A percentile compares a stretch with the other conserved stretches of the same genome.
These are phyloP conservation scores for Dynastes grantii DNA, from an alignment of 2,888 invertebrate species.

Conservation along the genomic window DNA sequence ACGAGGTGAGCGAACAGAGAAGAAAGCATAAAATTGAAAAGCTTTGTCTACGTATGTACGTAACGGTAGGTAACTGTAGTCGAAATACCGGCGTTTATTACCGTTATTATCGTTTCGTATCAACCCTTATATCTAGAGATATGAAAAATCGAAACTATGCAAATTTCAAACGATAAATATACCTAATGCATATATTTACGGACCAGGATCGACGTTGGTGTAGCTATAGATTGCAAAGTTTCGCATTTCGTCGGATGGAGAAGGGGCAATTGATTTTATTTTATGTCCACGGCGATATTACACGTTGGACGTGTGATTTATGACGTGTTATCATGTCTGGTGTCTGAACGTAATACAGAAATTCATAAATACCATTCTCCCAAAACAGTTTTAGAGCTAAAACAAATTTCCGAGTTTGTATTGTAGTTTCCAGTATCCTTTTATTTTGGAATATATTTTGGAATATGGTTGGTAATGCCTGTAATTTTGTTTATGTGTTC, in stretches of 20 bases:
- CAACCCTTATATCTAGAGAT: neutral
- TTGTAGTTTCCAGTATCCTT: no score
- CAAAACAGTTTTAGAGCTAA: no score
- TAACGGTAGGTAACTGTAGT: neutral
- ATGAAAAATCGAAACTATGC: slow-evolving; percentile 40
- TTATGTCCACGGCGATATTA: neutral
- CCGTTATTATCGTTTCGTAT: slow-evolving; percentile 31
- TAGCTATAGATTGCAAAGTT: slow-evolving; percentile 14
- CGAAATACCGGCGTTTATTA: slow-evolving; percentile 27
- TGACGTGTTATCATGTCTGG: neutral
- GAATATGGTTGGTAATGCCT: no score
- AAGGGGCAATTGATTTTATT: slow-evolving; percentile 26
- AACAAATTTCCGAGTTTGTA: no score
- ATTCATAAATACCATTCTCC: no score
- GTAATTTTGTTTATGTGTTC: no score
- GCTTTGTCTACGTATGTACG: neutral
- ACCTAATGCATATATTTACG: slow-evolving; percentile 38
- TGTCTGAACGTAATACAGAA: neutral
- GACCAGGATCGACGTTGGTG: slow-evolving; percentile 10
- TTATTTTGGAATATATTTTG: no score
- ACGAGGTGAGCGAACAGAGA: neutral
- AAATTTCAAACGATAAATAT: slow-evolving; percentile 41
- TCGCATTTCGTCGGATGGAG: neutral
- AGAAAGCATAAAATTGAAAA: slow-evolving; percentile 18
- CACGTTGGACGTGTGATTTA: neutral